phyloP scores from a whole-genome alignment of 2,113 vertebrate species.

The Seriola dumerili region DNA sequence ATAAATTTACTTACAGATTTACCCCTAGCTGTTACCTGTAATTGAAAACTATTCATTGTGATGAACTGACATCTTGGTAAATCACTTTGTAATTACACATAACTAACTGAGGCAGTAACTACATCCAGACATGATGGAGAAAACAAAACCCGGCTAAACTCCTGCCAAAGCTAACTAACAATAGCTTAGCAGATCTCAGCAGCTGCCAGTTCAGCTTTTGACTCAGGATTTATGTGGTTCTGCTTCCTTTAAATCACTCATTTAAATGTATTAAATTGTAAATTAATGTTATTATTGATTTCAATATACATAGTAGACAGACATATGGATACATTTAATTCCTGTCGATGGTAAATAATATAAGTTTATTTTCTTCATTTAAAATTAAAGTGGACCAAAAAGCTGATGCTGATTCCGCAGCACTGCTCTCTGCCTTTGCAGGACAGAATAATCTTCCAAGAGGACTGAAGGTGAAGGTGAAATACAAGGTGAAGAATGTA shows the following conservation, averaged over 20 bases:
- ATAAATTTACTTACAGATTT: too few species aligned
- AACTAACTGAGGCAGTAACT: slow-evolving; percentile 6
- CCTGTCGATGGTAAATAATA: background rate
- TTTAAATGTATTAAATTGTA: background rate
- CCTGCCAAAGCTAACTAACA: background rate
- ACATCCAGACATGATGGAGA: background rate
- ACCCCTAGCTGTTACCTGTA: too few species aligned
- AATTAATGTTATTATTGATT: too few species aligned
- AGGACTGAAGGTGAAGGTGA: background rate
- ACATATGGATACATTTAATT: background rate
- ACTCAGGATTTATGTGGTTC: background rate
- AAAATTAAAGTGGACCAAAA: background rate
- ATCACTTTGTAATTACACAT: background rate
- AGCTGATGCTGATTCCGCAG: background rate
- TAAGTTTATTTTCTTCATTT: background rate
- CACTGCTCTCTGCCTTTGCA: background rate
- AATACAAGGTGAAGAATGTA: background rate
- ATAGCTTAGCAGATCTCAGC: background rate
- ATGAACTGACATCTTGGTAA: background rate
- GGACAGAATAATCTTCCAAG: background rate
- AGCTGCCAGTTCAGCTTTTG: background rate
- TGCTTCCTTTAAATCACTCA: background rate
- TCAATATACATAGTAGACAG: background rate
- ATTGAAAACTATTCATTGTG: background rate
- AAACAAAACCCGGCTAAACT: background rate